phyloP scores from a whole-genome alignment of 2,113 vertebrate genomes.

The Erythrocercus mccallii region DNA sequence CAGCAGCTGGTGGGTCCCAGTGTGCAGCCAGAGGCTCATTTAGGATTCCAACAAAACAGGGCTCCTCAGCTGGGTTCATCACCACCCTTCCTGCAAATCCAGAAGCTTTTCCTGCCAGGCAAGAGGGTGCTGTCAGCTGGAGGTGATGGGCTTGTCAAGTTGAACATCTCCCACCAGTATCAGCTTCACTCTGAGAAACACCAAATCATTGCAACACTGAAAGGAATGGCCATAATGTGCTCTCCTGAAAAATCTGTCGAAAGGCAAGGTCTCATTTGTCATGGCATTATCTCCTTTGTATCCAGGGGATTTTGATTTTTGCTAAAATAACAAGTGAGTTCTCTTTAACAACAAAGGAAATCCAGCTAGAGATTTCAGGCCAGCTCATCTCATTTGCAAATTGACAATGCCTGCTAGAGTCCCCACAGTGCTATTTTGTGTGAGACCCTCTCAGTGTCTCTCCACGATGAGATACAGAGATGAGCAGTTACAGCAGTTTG shows the following conservation, averaged over 20 bases:
- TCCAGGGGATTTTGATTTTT: not conserved
- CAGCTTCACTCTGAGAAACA: not conserved
- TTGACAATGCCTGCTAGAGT: not conserved
- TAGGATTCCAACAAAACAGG: not conserved
- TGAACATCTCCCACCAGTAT: not conserved
- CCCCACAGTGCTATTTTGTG: not conserved
- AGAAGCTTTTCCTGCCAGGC: not conserved
- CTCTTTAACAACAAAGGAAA: not conserved
- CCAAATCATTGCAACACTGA: not conserved
- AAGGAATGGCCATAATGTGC: not conserved
- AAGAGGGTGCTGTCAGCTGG: too few species aligned
- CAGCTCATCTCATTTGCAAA: not conserved
- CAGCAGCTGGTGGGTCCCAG: not conserved
- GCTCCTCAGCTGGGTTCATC: fast-evolving
- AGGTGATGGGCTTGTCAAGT: not conserved
- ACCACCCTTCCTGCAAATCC: not conserved
- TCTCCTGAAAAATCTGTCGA: not conserved
- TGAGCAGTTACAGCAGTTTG: not conserved
- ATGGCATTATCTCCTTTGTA: not conserved
- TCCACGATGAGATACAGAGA: not conserved
- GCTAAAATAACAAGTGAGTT: not conserved
- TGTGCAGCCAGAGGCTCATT: not conserved
- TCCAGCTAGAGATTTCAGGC: not conserved
- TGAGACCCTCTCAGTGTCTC: not conserved
- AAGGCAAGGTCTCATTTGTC: not conserved